phyloP scores from a whole-genome alignment of 1,140 invertebrate genomes.

The Potamilus streckersoni region DNA sequence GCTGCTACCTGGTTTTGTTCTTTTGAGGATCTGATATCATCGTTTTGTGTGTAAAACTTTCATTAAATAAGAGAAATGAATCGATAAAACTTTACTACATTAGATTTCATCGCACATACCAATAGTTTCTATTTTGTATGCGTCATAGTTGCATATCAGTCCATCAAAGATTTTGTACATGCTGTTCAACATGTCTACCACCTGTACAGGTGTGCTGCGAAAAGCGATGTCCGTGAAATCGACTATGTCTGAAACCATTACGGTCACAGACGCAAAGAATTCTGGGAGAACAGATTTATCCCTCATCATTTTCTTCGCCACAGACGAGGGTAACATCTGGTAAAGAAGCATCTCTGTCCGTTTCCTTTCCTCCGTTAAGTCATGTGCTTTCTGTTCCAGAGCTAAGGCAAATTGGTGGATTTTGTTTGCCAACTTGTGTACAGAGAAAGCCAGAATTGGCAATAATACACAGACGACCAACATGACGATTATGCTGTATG shows the following conservation, averaged over 20 bases:
- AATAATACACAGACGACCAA: no score
- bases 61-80: no score
- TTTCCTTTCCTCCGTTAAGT: constrained; percentile 55
- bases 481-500: no score
- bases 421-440: no score
- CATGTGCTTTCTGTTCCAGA: no score
- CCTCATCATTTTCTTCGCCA: constrained; percentile 67
- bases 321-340: constrained; percentile 61
- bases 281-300: constrained; percentile 65
- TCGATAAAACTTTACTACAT: no score
- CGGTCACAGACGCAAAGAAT: constrained; percentile 63
- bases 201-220: constrained; percentile 89
- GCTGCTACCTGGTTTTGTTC: no score
- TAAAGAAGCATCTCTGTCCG: constrained; percentile 54
- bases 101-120: constrained; percentile 20
- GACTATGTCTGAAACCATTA: constrained; percentile 82
- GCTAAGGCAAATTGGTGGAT: no score
- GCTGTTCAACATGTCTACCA: constrained; percentile 66
- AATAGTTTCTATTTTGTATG: constrained; percentile 54
- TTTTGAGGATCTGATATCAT: no score
- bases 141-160: constrained; percentile 45
- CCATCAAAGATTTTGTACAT: constrained; percentile 52
- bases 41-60: no score
- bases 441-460: no score
- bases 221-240: constrained; percentile 83